phyloP scores from a whole-genome alignment of 92 coral and sea anemone species.

The Siderastrea siderea region DNA sequence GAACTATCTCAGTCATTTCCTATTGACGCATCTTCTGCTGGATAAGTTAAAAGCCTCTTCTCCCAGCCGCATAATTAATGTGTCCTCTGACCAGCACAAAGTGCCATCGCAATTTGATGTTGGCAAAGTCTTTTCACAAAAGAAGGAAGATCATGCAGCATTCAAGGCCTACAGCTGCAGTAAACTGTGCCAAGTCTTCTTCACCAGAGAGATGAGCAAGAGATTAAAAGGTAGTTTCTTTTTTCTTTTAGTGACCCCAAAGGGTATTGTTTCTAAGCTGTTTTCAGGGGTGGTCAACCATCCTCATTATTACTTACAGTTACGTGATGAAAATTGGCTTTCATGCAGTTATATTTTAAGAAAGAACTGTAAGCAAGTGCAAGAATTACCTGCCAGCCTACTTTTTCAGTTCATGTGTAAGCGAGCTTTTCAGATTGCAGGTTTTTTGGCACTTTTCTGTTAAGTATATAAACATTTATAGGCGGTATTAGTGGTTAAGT shows the following conservation, averaged over 20 bases:
- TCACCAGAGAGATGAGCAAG: slow-evolving; percentile 74
- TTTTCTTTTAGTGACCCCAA: not conserved
- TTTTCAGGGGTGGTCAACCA: not conserved
- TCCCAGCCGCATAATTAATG: slow-evolving; percentile 84
- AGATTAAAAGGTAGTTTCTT: slow-evolving; percentile 70
- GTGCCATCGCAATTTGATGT: slow-evolving; percentile 75
- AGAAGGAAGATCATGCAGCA: slow-evolving; percentile 54
- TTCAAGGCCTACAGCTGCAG: slow-evolving; percentile 71
- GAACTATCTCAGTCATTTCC: slow-evolving; percentile 81
- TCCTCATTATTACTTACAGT: too few species aligned
- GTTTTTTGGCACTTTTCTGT: too few species aligned
- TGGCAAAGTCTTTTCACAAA: slow-evolving; percentile 47
- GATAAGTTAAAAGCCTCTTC: slow-evolving; percentile 78
- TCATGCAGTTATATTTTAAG: too few species aligned
- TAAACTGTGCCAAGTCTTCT: slow-evolving; percentile 78
- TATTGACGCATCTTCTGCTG: slow-evolving; percentile 74
- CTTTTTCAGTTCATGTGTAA: too few species aligned
- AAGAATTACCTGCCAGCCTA: too few species aligned
- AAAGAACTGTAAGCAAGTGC: too few species aligned
- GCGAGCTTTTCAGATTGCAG: too few species aligned
- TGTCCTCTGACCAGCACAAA: slow-evolving; percentile 69
- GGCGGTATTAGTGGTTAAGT: too few species aligned
- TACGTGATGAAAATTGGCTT: too few species aligned
- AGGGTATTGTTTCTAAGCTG: not conserved
- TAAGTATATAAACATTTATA: too few species aligned